phyloP scores from a whole-genome alignment of 2,113 vertebrate species.

The Rhynchopsitta pachyrhyncha region DNA sequence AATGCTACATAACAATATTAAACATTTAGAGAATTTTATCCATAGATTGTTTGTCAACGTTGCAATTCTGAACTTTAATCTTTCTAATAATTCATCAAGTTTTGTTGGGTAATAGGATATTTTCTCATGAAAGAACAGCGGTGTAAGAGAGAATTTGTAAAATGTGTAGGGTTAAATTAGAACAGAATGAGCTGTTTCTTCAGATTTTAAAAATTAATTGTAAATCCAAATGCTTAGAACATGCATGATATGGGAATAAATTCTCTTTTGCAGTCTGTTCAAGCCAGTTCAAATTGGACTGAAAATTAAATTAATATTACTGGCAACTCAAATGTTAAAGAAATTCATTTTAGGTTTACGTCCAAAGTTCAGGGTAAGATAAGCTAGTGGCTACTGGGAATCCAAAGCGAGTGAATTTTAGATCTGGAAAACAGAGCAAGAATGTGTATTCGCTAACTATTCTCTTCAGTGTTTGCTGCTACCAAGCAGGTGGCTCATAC shows the following conservation, averaged over 20 bases:
- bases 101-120: neutral
- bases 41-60: neutral
- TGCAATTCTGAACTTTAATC: neutral
- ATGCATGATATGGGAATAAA: neutral
- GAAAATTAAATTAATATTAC: neutral
- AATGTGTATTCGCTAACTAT: neutral
- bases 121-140: neutral
- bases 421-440: neutral
- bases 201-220: neutral
- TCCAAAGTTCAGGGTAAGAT: neutral
- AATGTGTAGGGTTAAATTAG: neutral
- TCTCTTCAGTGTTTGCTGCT: neutral
- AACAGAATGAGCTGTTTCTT: neutral
- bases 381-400: neutral
- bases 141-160: neutral
- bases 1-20: neutral
- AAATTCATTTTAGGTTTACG: neutral
- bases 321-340: neutral
- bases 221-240: neutral
- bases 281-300: neutral
- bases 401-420: neutral
- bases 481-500: neutral
- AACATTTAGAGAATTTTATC: neutral
- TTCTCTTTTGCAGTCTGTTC: neutral
- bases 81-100: neutral